Conservation (phyloP, 2,797 vertebrate species). For the Acanthurus leucopareius region DNA sequence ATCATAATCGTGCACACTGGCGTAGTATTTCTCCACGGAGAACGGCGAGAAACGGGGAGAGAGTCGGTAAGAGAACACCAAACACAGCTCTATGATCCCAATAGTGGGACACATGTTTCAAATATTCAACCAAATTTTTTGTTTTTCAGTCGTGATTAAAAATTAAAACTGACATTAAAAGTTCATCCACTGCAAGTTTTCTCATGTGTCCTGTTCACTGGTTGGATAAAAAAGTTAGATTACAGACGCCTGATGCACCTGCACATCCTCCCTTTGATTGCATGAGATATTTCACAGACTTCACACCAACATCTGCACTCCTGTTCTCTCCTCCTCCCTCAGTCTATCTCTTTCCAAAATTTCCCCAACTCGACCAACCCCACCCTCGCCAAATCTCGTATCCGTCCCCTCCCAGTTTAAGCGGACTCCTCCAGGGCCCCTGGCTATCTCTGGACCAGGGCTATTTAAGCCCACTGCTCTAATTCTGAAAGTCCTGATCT, state of each 20-base stretch:
- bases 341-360: constrained; percentile 43
- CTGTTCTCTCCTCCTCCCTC: constrained; percentile 17
- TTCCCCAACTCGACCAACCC: constrained; percentile 33
- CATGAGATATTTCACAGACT: constrained; percentile 14
- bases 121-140: background rate
- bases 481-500: constrained; percentile 83
- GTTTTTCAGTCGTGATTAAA: constrained; percentile 19
- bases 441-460: constrained; percentile 82
- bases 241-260: constrained; percentile 25
- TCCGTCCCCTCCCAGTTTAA: constrained; percentile 68
- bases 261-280: constrained; percentile 20
- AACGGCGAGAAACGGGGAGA: constrained; percentile 30
- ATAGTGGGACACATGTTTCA: background rate
- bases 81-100: constrained; percentile 12
- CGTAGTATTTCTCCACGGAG: constrained; percentile 36
- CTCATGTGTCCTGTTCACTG: background rate
- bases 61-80: constrained; percentile 3
- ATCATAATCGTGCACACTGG: constrained; percentile 62
- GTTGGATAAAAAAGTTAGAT: constrained; percentile 31
- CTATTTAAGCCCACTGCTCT: constrained; percentile 86
- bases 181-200: constrained; percentile 7
- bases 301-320: constrained; percentile 55
- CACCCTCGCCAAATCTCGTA: constrained; percentile 51
- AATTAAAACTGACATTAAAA: constrained; percentile 5
- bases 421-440: constrained; percentile 75